These are phyloP conservation scores for Centruroides vittatus DNA, from an alignment of 1,140 invertebrate species.

Conservation along the genomic window DNA sequence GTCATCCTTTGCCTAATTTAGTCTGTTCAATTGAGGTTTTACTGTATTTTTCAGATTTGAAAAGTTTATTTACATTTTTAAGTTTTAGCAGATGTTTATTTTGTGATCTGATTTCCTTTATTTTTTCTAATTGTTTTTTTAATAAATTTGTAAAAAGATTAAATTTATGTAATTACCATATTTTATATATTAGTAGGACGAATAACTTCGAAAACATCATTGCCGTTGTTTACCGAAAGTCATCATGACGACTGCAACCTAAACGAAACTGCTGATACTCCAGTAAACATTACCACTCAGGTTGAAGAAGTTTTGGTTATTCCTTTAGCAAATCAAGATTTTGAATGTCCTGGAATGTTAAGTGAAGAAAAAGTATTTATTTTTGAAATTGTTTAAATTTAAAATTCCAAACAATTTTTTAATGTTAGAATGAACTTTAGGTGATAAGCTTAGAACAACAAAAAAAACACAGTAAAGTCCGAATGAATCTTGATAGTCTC, in stretches of 20 bases:
- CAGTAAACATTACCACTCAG: neutral
- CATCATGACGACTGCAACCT: neutral
- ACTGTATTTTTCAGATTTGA: too few species aligned
- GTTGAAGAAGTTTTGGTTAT: slow-evolving; percentile 46
- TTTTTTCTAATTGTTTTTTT: too few species aligned
- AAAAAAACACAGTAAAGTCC: slow-evolving; percentile 20
- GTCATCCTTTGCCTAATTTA: too few species aligned
- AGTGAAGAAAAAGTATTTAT: slow-evolving; percentile 49
- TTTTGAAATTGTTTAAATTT: too few species aligned
- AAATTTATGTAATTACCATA: too few species aligned
- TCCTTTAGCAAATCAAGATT: slow-evolving; percentile 37
- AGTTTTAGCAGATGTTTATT: too few species aligned
- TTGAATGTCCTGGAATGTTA: slow-evolving; percentile 49
- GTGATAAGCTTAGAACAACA: slow-evolving; percentile 25
- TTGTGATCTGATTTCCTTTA: too few species aligned
- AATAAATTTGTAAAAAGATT: too few species aligned
- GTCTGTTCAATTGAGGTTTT: too few species aligned
- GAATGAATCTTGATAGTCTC: slow-evolving; percentile 14
- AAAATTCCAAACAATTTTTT: neutral
- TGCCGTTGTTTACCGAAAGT: neutral
- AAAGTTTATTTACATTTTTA: too few species aligned
- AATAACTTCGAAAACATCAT: neutral
- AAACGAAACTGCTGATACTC: neutral
- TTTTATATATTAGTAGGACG: neutral
- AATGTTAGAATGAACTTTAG: slow-evolving; percentile 14